Evolutionary conservation across 2,888 invertebrate species (phyloP), one percentile per base, ranked within the genome.

Genomic region (Polydrusus cervinus): DNA sequence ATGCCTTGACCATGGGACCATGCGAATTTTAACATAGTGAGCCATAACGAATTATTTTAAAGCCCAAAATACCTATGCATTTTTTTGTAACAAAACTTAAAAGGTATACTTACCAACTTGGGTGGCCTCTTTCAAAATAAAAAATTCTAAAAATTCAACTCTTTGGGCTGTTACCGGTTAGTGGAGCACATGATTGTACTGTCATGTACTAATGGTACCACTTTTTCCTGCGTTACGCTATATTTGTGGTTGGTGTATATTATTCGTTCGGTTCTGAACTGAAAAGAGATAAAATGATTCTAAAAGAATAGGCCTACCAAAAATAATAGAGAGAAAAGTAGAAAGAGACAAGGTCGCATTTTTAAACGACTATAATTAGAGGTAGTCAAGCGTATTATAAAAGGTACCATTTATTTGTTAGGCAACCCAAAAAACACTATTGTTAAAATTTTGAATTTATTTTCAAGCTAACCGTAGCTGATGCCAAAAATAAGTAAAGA

Each of bases 151-250:
- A 18, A 7, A 55, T 55, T 16, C 14, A 25, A 47, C 47, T 47
- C 25, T 18, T 25, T 20, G 57, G 57, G 49, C 11, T 25, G 43
- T 60, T 60, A 69, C 45, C 60, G 40, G 69, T 38, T 47, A 53
- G 34, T 47, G 16, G 45, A 69, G 45, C 69, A 69, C 69, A 69
- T 69, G 69, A 69, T 69, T 69, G 60, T 14, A 60, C 30, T 34
- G 40, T 57, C 34, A 43, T 30, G 11, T 16, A 20, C 25, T 45
- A 30, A 57, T 25, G 11, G 34, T 55, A 67, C 45, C 60, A 47
- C 45, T 60, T 60, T 69, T 20, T 16, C 16, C 1, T 18, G 25
- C 34, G 69, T 14, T 69, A 45, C 68, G 57, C 25, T 68, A 40
- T 16, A 55, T 57, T 34, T 43, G 43, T 43, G 43, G 43, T 43